phyloP scores from a whole-genome alignment of 2,888 invertebrate genomes.

The Acrocyrtus sp. region DNA sequence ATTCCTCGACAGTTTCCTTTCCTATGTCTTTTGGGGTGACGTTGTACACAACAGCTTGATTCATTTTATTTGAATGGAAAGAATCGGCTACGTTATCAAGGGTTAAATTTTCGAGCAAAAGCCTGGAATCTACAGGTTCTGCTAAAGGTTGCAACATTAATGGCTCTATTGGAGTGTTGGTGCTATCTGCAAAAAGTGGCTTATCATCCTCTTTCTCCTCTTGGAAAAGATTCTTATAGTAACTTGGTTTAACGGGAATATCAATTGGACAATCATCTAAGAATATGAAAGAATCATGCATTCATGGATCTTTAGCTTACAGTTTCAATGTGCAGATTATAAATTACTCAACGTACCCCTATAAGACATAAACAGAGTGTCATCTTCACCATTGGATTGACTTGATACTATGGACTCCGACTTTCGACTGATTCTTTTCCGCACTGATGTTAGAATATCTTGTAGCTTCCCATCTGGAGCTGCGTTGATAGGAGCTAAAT shows the following conservation, averaged over 20 bases:
- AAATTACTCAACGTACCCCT: conserved; percentile 8
- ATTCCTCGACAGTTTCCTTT: not conserved
- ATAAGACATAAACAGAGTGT: conserved; percentile 13
- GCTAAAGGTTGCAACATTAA: no score
- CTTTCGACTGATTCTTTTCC: not conserved
- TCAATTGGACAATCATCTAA: conserved; percentile 35
- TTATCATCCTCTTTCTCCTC: no score
- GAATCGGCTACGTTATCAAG: not conserved
- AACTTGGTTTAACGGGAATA: conserved; percentile 26
- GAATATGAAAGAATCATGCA: not conserved
- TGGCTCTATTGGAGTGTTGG: no score
- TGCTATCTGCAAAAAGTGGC: no score
- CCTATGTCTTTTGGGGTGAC: not conserved
- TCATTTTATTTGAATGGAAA: not conserved
- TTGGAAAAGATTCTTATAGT: no score
- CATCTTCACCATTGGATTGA: not conserved
- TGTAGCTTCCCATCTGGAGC: no score
- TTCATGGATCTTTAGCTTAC: no score
- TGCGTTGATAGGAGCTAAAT: no score
- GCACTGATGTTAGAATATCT: no score
- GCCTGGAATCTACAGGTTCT: no score
- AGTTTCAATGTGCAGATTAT: not conserved
- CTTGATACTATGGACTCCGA: not conserved
- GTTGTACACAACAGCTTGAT: conserved; percentile 13
- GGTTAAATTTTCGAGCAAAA: not conserved